A percentile compares a stretch with the other conserved stretches of the same genome.
Evolutionary conservation across 1,140 invertebrate species (phyloP).

Genomic region (Drosophila triauraria): DNA sequence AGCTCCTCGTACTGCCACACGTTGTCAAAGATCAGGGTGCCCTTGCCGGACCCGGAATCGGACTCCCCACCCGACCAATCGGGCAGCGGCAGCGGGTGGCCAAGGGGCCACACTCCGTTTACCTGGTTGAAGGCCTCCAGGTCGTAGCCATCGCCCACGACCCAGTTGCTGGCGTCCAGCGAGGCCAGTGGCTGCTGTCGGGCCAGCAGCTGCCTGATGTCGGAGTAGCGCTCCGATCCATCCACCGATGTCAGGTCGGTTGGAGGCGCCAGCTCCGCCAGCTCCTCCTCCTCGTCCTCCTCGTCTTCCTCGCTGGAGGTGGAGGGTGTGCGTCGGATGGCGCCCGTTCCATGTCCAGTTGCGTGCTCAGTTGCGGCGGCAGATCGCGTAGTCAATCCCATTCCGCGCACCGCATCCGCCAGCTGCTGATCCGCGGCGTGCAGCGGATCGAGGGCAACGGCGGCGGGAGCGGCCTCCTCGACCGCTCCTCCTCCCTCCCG

Average conservation of each 20-base stretch:
- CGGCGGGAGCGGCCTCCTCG: constrained; percentile 17
- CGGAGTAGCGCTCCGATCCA: constrained; percentile 76
- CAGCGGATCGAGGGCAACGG: constrained; percentile 24
- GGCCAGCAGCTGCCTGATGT: constrained; percentile 71
- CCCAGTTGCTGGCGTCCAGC: constrained; percentile 48
- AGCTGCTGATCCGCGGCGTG: constrained; percentile 56
- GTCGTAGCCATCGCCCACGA: constrained; percentile 80
- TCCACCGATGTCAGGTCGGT: constrained; percentile 79
- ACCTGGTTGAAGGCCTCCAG: constrained; percentile 85
- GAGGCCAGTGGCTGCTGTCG: constrained; percentile 49
- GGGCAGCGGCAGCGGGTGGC: constrained; percentile 89
- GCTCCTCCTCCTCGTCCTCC: constrained; percentile 61
- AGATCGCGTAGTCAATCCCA: constrained; percentile 76
- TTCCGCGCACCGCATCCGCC: constrained; percentile 67
- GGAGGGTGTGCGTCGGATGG: constrained; percentile 61
- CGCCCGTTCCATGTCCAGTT: constrained; percentile 44
- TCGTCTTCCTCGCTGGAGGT: constrained; percentile 74
- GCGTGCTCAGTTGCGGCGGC: constrained; percentile 58
- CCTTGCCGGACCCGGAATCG: constrained; percentile 67
- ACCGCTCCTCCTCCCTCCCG: constrained; percentile 46
- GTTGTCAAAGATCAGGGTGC: constrained; percentile 85
- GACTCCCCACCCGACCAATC: constrained; percentile 86
- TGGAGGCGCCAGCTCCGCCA: constrained; percentile 50
- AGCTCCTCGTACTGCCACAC: constrained; percentile 92
- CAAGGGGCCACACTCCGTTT: constrained; percentile 87